phyloP scores from a whole-genome alignment of 1,140 invertebrate genomes.

The Xylocopa sonorina region DNA sequence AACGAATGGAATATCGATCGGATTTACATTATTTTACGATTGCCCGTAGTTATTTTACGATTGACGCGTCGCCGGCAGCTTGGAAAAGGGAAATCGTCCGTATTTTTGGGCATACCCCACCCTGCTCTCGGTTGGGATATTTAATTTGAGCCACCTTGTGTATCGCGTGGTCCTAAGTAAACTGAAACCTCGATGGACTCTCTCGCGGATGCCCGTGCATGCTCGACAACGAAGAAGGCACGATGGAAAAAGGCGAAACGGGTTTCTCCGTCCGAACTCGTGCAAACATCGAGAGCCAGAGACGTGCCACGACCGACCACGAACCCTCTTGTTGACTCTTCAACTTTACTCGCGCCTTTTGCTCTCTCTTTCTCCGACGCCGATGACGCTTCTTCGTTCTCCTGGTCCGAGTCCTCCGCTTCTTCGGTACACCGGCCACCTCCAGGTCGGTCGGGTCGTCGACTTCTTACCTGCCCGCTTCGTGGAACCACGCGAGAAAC shows the following conservation, averaged over 20 bases:
- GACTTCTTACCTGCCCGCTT: slow-evolving; percentile 64
- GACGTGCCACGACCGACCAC: slow-evolving; percentile 60
- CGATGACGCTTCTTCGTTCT: slow-evolving; percentile 41
- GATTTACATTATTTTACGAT: background rate
- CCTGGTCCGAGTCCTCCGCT: slow-evolving; percentile 28
- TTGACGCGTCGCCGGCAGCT: slow-evolving; percentile 10
- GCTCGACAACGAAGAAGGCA: slow-evolving; percentile 44
- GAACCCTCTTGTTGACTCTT: slow-evolving; percentile 75
- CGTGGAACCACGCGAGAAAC: slow-evolving; percentile 61
- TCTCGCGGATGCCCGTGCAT: slow-evolving; percentile 46
- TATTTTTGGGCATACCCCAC: slow-evolving; percentile 44
- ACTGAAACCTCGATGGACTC: slow-evolving; percentile 67
- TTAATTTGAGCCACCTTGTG: slow-evolving; percentile 70
- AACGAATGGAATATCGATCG: background rate
- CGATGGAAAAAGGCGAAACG: slow-evolving; percentile 70
- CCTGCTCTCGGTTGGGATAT: slow-evolving; percentile 66
- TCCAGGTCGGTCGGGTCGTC: slow-evolving; percentile 61
- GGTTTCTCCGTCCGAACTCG: slow-evolving; percentile 75
- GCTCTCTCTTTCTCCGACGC: slow-evolving; percentile 32
- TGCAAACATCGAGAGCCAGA: slow-evolving; percentile 71
- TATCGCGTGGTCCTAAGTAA: slow-evolving; percentile 74
- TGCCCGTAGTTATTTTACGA: too few relatives aligned
- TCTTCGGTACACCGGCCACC: slow-evolving; percentile 48
- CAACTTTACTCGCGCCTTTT: slow-evolving; percentile 73
- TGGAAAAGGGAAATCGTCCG: slow-evolving; percentile 55